phyloP scores from a whole-genome alignment of 2,888 invertebrate species.

The Hylaea fasciaria region DNA sequence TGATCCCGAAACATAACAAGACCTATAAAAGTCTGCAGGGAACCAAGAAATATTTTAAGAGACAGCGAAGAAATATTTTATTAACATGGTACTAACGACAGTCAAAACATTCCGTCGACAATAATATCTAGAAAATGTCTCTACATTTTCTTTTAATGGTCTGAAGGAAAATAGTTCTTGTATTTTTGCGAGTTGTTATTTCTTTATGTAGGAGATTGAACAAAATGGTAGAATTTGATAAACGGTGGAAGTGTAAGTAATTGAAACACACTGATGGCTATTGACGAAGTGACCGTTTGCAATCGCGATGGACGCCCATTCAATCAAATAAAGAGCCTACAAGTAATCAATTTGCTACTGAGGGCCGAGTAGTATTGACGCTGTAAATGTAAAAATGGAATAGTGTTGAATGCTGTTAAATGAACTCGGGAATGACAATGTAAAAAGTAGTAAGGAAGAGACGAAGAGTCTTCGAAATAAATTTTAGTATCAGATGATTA shows the following conservation, averaged over 20 bases:
- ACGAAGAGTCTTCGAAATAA: too few relatives aligned
- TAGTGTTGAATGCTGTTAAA: background rate
- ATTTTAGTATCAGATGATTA: too few relatives aligned
- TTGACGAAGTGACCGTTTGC: constrained; percentile 36
- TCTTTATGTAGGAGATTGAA: constrained; percentile 10
- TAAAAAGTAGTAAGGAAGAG: too few relatives aligned
- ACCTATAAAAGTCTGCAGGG: constrained; percentile 25
- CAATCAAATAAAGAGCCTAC: constrained; percentile 44
- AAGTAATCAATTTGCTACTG: constrained; percentile 38
- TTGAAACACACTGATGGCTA: constrained; percentile 30
- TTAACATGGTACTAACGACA: constrained; percentile 16
- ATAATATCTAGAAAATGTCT: constrained; percentile 23
- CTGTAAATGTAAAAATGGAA: background rate
- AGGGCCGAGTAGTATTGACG: constrained; percentile 3
- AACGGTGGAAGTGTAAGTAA: constrained; percentile 24
- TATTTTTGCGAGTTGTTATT: background rate
- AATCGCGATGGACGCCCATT: constrained; percentile 33
- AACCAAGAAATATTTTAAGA: constrained; percentile 11
- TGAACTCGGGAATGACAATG: too few relatives aligned
- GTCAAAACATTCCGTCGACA: constrained; percentile 9
- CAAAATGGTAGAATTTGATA: constrained; percentile 18
- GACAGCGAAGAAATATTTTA: constrained; percentile 16
- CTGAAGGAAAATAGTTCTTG: constrained; percentile 11
- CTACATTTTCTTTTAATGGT: constrained; percentile 18
- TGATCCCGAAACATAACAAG: constrained; percentile 17